These are phyloP conservation scores for Mus minutoides DNA, from an alignment of 2,797 vertebrate genomes.

Conservation along the genomic window DNA sequence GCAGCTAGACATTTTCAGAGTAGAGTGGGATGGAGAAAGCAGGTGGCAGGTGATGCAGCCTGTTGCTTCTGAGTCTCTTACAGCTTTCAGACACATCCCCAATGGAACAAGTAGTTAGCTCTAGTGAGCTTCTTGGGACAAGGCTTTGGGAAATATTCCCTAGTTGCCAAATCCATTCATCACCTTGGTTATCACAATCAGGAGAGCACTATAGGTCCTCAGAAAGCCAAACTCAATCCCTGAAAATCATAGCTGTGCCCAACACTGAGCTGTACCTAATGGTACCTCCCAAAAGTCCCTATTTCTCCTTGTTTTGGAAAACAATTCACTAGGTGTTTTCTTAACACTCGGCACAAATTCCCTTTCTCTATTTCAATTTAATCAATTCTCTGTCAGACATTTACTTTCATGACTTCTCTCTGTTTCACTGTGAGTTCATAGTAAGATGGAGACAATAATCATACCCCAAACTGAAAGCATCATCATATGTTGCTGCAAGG, in stretches of 20 bases:
- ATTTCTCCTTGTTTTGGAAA: background rate
- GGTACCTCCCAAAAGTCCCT: background rate
- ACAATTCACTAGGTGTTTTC: background rate
- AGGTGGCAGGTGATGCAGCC: too few species aligned
- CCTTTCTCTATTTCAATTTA: background rate
- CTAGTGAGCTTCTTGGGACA: background rate
- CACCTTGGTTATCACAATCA: background rate
- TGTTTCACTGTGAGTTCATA: background rate
- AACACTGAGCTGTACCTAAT: background rate
- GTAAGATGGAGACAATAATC: slow-evolving; percentile 30
- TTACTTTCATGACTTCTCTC: background rate
- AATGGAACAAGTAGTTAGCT: background rate
- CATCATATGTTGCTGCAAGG: background rate
- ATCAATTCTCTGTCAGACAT: background rate
- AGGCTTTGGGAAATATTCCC: background rate
- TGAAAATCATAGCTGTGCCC: background rate
- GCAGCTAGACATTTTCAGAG: background rate
- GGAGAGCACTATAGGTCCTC: background rate
- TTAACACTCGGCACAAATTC: background rate
- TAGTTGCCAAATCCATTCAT: background rate
- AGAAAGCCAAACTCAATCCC: background rate
- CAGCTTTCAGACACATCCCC: background rate
- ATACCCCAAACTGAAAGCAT: background rate
- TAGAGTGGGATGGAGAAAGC: background rate
- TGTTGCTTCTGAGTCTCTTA: background rate